Evolutionary conservation across 2,113 vertebrate genomes (phyloP).

Genomic region (Camelus dromedarius): DNA sequence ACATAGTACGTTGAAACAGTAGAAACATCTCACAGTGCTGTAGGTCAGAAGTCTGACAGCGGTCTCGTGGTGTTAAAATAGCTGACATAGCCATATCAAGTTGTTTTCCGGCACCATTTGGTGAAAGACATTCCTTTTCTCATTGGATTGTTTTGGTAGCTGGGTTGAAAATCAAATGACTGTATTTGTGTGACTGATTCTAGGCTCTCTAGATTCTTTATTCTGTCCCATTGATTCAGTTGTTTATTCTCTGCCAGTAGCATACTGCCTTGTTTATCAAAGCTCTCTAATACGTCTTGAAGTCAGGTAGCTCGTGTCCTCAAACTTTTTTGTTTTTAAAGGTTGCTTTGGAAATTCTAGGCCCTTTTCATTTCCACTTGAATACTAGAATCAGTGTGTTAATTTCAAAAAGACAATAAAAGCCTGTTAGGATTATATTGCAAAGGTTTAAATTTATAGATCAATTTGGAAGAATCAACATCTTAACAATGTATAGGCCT

Average conservation of each 20-base stretch:
- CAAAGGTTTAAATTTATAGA: neutral
- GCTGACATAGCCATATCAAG: neutral
- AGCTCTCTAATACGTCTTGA: neutral
- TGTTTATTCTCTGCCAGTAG: neutral
- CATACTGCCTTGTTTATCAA: neutral
- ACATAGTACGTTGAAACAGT: neutral
- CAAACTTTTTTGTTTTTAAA: neutral
- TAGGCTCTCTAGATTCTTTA: neutral
- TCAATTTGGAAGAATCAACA: too few relatives aligned
- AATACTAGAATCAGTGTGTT: neutral
- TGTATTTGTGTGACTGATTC: neutral
- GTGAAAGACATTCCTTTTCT: neutral
- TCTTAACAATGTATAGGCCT: too few relatives aligned
- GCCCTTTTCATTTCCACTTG: neutral
- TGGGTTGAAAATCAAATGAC: neutral
- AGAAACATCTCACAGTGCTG: neutral
- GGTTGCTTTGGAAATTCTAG: too few relatives aligned
- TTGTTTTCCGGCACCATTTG: neutral
- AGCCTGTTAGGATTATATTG: neutral
- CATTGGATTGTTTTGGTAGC: neutral
- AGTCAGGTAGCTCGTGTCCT: neutral
- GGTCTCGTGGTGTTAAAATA: neutral
- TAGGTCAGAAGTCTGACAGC: neutral
- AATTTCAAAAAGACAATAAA: neutral
- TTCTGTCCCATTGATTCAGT: neutral